Evolutionary conservation across 2,113 vertebrate genomes (phyloP), one percentile per base, ranked within the genome.

Genomic region (Caretta caretta): DNA sequence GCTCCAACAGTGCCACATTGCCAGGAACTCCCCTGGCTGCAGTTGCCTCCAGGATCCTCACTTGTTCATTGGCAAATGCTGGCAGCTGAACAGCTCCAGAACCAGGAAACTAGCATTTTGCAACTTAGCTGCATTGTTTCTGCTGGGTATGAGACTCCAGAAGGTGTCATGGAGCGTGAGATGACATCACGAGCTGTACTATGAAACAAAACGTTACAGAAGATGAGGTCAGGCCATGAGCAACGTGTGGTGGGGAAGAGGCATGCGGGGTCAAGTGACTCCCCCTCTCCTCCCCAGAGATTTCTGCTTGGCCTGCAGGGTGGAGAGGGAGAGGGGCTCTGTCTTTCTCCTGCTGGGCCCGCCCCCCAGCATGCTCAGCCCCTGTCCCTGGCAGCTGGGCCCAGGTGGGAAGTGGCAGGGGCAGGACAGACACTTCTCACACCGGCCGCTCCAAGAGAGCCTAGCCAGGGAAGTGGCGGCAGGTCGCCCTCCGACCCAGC

Each of bases 141-240:
- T 48, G 76, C 29, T 24, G 42, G 81, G 78, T 29, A 79, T 0
- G 1, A 65, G 50, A 4, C 50, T 65, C 46, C 50, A 5, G 25
- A 80, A 38, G 51, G 35, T 0, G 79, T 10, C 14, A n/a, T 14
- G 27, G 25, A n/a, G 57, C 16, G 5, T 9, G 16, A 49, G 49
- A 56, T 51, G 42, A 31, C 11, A 20, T 9, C 1, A 0, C 13
- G 5, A n/a, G 46, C 16, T 31, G 50, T 2, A 56, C 49, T 65
- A 11, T n/a, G 35, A 59, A 92, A 8, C n/a, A 80, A 22, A 75
- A 42, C 11, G 10, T 27, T 86, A 22, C 83, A 75, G 80, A 83
- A 86, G 89, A 25, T 75, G 69, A 42, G 38, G 69, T 75, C 10
- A 20, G 31, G 65, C 25, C n/a, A 48, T 83, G 89, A 78, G 50